phyloP scores from a whole-genome alignment of 2,888 invertebrate genomes.

The Ctena decussata region DNA sequence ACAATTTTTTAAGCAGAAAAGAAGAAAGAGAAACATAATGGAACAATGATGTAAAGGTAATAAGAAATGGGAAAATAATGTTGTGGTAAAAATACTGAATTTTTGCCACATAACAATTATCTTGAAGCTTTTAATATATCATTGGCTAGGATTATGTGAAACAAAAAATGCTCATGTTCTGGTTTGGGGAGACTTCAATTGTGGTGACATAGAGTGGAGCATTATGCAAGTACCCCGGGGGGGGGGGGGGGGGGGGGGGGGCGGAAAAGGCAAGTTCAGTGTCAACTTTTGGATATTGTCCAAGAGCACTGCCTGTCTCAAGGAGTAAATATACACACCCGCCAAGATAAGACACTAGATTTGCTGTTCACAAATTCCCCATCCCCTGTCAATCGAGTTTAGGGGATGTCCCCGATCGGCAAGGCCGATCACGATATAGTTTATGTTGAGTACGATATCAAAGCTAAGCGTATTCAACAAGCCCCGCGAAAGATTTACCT shows the following conservation, averaged over 20 bases:
- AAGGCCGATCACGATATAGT: background rate
- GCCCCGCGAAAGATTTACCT: background rate
- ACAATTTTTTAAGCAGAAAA: too few relatives aligned
- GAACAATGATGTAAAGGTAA: too few relatives aligned
- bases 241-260: too few relatives aligned
- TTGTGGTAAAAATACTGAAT: too few relatives aligned
- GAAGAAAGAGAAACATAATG: too few relatives aligned
- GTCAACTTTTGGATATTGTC: background rate
- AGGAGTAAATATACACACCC: background rate
- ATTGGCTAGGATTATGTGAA: background rate
- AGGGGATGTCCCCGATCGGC: slow-evolving; percentile 1
- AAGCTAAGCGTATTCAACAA: background rate
- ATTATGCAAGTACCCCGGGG: background rate
- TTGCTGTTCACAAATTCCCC: slow-evolving; percentile 6
- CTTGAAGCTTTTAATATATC: slow-evolving; percentile 2
- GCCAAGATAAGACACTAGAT: slow-evolving; percentile 7
- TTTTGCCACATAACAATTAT: too few relatives aligned
- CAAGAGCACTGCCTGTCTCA: slow-evolving; percentile 6
- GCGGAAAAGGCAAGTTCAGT: background rate
- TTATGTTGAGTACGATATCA: slow-evolving; percentile 18
- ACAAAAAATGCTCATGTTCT: slow-evolving; percentile 16
- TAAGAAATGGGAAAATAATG: too few relatives aligned
- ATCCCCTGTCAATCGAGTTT: slow-evolving; percentile 7
- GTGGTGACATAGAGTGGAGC: slow-evolving; percentile 9
- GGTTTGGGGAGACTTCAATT: slow-evolving; percentile 18